Conservation (phyloP, 2,797 vertebrate species). For the Semotilus atromaculatus region DNA sequence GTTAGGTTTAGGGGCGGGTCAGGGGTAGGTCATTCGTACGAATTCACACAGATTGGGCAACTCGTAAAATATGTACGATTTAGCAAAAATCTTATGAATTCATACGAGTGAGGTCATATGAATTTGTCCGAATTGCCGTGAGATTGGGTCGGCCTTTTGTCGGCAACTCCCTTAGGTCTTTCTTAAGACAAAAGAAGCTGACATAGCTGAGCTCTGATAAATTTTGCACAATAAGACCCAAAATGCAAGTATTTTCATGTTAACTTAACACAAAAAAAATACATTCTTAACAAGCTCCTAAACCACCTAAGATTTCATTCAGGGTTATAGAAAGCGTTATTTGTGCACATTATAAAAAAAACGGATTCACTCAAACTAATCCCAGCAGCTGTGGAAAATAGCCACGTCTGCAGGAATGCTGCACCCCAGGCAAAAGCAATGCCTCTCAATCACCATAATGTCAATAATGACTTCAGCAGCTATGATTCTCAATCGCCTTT, state of each 20-base stretch:
- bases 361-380: not conserved
- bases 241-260: not conserved
- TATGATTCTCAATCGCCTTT: constrained; percentile 22
- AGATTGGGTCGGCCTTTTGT: not conserved
- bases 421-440: constrained; percentile 11
- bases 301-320: not conserved
- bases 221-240: not conserved
- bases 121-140: no score
- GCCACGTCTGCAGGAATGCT: constrained; percentile 16
- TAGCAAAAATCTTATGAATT: no score
- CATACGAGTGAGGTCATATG: no score
- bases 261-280: not conserved
- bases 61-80: no score
- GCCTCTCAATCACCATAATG: constrained; percentile 30
- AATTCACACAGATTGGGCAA: no score
- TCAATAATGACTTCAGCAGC: constrained; percentile 38
- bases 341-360: not conserved
- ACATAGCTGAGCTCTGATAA: not conserved
- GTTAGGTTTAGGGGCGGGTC: no score
- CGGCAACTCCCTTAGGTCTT: not conserved
- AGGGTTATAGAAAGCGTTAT: not conserved
- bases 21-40: no score
- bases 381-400: constrained; percentile 10
- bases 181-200: not conserved
- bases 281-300: not conserved